Evolutionary conservation across 2,888 invertebrate genomes (phyloP), one percentile per base, ranked within the genome.

Genomic region (Brachyptera risi): DNA sequence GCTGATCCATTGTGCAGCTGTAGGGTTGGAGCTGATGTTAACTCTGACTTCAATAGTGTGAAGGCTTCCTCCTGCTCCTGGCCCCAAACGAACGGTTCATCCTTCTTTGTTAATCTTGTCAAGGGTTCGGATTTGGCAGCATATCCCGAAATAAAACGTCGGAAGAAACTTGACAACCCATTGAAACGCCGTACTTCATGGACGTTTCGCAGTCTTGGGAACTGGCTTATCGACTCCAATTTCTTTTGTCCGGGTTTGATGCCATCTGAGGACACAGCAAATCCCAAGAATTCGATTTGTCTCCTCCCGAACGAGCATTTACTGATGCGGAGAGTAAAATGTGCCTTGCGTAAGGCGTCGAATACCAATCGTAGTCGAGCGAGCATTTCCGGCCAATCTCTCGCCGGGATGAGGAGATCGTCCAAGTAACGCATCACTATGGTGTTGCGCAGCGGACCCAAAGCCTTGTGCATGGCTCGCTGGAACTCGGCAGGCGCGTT

Each of bases 401-500:
- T 60, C 1, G 65, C 69, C 15, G 66, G 64, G 1, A 71, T 58
- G 0, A 71, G 27, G 15, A 71, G 62, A 56, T 72, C 73, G 50
- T 73, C 72, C 13, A 73, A 56, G 51, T 70, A 73, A 1, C 64
- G 67, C 9, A 69, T 26, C 1, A 64, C 65, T 4, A 67, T 37
- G 9, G 63, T 61, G 27, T 65, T 63, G 11, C 63, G 61, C 31
- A 68, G 59, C 1, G 58, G 64, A 0, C 66, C 61, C 9, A 71
- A 63, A 11, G 66, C 66, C 17, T 60, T 44, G 37, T 69, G 66
- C 65, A 72, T 68, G 17, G 71, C 58, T 24, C 67, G 63, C 4
- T 67, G 68, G 60, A 70, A 73, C n/a, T 68, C 69, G 24, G 63
- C 66, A 0, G 70, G 68, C 0, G 71, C 70, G 56, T 72, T 71